A percentile compares a stretch with the other conserved stretches of the same genome.
These are phyloP conservation scores for Colossoma macropomum DNA, from an alignment of 2,113 vertebrate species.

Conservation along the genomic window DNA sequence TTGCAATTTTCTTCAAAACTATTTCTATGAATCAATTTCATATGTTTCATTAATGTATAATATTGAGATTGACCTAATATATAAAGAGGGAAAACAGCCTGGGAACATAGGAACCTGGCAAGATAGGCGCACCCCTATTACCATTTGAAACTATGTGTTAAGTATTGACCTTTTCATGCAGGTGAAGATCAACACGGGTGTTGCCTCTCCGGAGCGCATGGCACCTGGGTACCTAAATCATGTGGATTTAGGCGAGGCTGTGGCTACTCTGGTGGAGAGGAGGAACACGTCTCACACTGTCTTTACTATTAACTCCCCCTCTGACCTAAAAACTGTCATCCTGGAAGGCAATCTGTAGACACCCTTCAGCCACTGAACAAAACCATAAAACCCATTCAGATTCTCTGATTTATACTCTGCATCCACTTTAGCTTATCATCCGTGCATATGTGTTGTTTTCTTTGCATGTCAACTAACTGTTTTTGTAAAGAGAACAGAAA, in stretches of 20 bases:
- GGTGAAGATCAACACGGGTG: slow-evolving; percentile 83
- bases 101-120: no score
- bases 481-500: slow-evolving; percentile 27
- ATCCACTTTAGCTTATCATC: slow-evolving; percentile 7
- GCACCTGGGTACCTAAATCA: slow-evolving; percentile 79
- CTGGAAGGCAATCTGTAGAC: slow-evolving; percentile 66
- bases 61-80: no score
- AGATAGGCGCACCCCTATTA: no score
- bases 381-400: slow-evolving; percentile 8
- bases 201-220: slow-evolving; percentile 74
- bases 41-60: no score
- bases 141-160: not conserved
- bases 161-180: slow-evolving; percentile 51
- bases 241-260: slow-evolving; percentile 79
- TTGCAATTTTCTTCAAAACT: no score
- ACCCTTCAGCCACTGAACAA: not conserved
- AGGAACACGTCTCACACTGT: slow-evolving; percentile 70
- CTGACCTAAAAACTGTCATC: slow-evolving; percentile 75
- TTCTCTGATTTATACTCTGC: not conserved
- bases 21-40: no score
- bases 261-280: slow-evolving; percentile 77
- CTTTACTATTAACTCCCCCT: slow-evolving; percentile 71
- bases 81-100: no score
- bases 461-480: slow-evolving; percentile 43
- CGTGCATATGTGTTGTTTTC: slow-evolving; percentile 32